Percentiles rank a stretch among this genome's conserved stretches.
Evolutionary conservation across 2,113 vertebrate genomes (phyloP).

Genomic region (Gorsachius goisagi): DNA sequence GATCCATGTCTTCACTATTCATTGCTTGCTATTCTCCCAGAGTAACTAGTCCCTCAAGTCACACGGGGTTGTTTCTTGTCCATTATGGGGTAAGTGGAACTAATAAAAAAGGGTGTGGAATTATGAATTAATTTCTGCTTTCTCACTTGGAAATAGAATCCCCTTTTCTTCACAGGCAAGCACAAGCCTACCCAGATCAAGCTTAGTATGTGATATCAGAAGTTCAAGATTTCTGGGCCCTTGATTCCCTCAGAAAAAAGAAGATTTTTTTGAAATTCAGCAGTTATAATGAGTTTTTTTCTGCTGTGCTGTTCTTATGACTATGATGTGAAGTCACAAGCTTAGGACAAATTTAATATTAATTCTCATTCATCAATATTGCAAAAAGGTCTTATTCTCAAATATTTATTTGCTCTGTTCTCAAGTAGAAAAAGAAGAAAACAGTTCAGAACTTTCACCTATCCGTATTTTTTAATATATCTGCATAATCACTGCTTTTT

Average conservation of each 20-base stretch:
- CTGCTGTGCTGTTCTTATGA: not conserved
- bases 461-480: not conserved
- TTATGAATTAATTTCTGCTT: constrained; percentile 1
- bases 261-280: not conserved
- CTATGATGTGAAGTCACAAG: not conserved
- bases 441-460: not conserved
- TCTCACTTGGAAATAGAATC: not conserved
- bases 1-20: not conserved
- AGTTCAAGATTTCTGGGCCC: not conserved
- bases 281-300: not conserved
- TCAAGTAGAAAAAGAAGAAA: not conserved
- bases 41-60: not conserved
- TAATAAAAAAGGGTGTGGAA: not conserved
- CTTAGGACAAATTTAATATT: not conserved
- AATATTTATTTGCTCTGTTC: not conserved
- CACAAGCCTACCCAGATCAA: not conserved
- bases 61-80: not conserved
- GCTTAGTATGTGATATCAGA: not conserved
- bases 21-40: not conserved
- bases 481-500: not conserved
- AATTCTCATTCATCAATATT: not conserved
- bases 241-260: not conserved
- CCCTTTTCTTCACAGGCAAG: not conserved
- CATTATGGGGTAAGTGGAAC: not conserved
- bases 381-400: not conserved